Percentiles rank a stretch among this genome's conserved stretches.
These are phyloP conservation scores for Puma concolor DNA, from an alignment of 2,113 vertebrate species.

Conservation along the genomic window DNA sequence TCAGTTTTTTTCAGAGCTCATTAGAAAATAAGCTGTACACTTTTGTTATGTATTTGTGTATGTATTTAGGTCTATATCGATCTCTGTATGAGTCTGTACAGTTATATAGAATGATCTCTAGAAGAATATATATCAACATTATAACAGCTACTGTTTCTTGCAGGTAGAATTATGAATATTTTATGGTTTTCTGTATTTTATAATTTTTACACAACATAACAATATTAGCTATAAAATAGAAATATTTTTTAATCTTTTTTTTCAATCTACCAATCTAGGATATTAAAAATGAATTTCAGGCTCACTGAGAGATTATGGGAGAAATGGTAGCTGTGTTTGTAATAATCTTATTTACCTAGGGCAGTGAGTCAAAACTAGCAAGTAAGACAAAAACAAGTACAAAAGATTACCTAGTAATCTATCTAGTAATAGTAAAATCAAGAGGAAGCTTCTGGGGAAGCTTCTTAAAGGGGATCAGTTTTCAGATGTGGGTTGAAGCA, in stretches of 20 bases:
- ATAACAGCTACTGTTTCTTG: background rate
- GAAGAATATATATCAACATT: background rate
- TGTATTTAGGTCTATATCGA: background rate
- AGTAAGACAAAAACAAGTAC: background rate
- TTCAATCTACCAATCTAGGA: background rate
- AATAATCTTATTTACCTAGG: background rate
- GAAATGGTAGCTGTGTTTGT: background rate
- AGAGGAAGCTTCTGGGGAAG: background rate
- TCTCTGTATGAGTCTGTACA: background rate
- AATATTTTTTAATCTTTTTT: background rate
- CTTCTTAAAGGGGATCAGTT: background rate
- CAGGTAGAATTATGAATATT: background rate
- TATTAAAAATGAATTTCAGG: background rate
- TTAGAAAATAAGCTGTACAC: background rate
- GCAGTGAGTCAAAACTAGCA: slow-evolving; percentile 1
- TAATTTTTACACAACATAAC: background rate
- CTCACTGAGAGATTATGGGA: background rate
- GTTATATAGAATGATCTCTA: background rate
- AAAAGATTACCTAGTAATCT: background rate
- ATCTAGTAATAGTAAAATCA: background rate
- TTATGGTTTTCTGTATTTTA: background rate
- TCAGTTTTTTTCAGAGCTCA: background rate
- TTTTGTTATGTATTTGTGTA: background rate
- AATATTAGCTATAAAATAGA: background rate
- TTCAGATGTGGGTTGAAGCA: background rate